Conservation (phyloP, 2,797 vertebrate species). For the Petrocephalus sullivani region DNA sequence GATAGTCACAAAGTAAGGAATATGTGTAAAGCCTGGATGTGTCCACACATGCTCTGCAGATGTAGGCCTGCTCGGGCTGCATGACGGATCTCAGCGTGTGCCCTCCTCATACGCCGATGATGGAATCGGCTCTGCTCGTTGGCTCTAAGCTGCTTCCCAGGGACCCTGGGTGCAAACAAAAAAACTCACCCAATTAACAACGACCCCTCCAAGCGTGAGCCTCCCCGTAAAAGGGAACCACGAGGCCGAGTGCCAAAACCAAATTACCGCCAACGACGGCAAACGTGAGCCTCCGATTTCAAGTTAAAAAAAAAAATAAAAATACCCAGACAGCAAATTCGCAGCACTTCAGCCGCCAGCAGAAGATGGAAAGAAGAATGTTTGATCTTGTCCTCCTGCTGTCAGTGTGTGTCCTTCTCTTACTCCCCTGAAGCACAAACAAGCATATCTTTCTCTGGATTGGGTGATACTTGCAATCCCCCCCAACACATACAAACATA, state of each 20-base stretch:
- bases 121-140: not conserved
- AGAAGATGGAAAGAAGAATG: not conserved
- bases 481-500: not conserved
- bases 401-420: constrained; percentile 9
- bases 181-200: not conserved
- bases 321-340: not conserved
- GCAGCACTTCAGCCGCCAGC: not conserved
- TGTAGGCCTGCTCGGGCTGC: not conserved
- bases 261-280: not conserved
- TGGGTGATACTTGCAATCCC: not conserved
- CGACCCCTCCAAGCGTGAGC: not conserved
- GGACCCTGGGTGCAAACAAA: not conserved
- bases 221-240: not conserved
- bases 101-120: not conserved
- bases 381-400: constrained; percentile 20
- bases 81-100: not conserved
- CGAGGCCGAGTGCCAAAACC: not conserved
- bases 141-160: not conserved
- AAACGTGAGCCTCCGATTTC: not conserved
- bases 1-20: not conserved
- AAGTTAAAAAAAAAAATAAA: not conserved
- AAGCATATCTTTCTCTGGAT: not conserved
- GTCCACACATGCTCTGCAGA: constrained; percentile 7
- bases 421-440: not conserved
- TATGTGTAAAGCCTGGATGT: not conserved